A percentile compares a stretch with the other conserved stretches of the same genome.
phyloP scores from a whole-genome alignment of 2,113 vertebrate genomes.

The Lagenorhynchus albirostris region DNA sequence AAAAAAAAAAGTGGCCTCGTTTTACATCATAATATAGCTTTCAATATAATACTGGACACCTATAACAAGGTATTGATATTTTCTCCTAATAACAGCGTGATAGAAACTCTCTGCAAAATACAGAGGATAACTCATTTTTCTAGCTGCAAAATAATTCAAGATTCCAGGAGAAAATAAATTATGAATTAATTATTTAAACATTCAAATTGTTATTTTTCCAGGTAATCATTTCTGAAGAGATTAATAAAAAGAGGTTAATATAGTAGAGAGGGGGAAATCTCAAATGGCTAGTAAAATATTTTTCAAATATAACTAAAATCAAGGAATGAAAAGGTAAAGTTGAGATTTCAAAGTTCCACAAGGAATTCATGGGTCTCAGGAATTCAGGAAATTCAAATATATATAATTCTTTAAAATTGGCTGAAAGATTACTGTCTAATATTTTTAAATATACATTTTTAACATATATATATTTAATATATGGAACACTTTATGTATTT shows the following conservation, averaged over 20 bases:
- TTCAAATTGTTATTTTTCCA: not conserved
- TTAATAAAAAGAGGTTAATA: not conserved
- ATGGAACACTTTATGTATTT: not conserved
- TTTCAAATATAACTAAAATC: slow-evolving; percentile 31
- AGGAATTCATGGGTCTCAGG: not conserved
- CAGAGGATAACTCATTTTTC: not conserved
- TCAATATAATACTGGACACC: not conserved
- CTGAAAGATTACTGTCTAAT: not conserved
- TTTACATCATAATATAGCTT: not conserved
- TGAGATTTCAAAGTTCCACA: slow-evolving; percentile 16
- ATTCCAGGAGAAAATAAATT: not conserved
- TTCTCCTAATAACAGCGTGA: slow-evolving; percentile 6
- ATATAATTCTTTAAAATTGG: not conserved
- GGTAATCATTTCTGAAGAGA: slow-evolving; percentile 7
- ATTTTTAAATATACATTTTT: not conserved
- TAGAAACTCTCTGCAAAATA: slow-evolving; percentile 6
- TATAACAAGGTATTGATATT: not conserved
- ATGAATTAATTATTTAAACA: slow-evolving; percentile 9
- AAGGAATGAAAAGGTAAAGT: not conserved
- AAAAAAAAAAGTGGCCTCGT: not conserved
- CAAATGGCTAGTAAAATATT: slow-evolving; percentile 26
- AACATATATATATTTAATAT: not conserved
- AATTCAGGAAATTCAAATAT: not conserved
- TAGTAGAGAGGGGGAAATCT: not conserved
- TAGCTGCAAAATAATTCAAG: slow-evolving; percentile 6